phyloP scores from a whole-genome alignment of 1,140 invertebrate species.

The Trachymyrmex cornetzi region DNA sequence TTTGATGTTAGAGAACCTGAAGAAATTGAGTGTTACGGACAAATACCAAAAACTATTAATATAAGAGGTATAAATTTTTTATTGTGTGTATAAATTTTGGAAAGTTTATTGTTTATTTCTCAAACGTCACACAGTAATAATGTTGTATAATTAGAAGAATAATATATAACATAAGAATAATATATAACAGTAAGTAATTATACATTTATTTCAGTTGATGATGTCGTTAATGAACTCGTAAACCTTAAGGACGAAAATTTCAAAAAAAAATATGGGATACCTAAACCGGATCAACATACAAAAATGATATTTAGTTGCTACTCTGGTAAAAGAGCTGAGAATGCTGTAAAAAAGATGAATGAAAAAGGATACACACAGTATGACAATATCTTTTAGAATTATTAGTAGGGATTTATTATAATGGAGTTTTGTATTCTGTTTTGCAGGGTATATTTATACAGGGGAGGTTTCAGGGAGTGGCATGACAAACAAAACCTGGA shows the following conservation, averaged over 20 bases:
- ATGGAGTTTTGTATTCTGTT: neutral
- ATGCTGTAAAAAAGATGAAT: conserved; percentile 87
- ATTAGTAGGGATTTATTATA: neutral
- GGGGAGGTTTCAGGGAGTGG: conserved; percentile 84
- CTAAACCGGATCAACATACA: conserved; percentile 87
- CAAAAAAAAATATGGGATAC: conserved; percentile 83
- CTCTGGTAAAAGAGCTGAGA: conserved; percentile 88
- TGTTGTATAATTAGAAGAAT: neutral
- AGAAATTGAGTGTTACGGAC: conserved; percentile 88
- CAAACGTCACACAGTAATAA: neutral
- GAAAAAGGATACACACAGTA: conserved; percentile 89
- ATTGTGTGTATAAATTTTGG: conserved; percentile 35
- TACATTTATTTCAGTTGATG: conserved; percentile 78
- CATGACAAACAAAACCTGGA: neutral
- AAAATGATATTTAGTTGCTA: conserved; percentile 89
- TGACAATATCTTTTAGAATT: neutral
- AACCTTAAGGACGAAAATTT: conserved; percentile 82
- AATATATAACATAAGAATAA: neutral
- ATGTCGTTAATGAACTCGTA: conserved; percentile 78
- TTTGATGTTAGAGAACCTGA: conserved; percentile 90
- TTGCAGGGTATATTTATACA: conserved; percentile 83
- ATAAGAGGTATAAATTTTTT: conserved; percentile 88
- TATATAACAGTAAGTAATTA: neutral
- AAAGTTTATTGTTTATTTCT: conserved; percentile 55
- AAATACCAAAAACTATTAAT: conserved; percentile 90